Evolutionary conservation across 1,140 invertebrate genomes (phyloP).

Genomic region (Leucophenga varia): DNA sequence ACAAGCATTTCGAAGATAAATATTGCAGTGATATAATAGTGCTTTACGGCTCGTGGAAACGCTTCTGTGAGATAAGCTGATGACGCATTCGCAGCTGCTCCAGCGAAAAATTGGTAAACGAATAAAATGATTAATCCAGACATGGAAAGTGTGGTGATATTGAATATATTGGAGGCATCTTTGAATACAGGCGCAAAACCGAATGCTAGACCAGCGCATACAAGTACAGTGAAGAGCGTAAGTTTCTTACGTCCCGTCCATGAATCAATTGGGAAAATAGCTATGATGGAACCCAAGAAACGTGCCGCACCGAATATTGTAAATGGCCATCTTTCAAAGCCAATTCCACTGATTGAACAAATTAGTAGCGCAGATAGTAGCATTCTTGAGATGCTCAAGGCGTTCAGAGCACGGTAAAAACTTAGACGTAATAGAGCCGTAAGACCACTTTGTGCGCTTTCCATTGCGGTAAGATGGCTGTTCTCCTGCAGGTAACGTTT

Average conservation of each 20-base stretch:
- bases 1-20: constrained; percentile 32
- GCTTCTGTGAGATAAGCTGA: constrained; percentile 41
- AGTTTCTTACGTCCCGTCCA: constrained; percentile 35
- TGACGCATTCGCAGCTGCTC: constrained; percentile 32
- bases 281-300: constrained; percentile 25
- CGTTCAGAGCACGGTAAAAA: constrained; percentile 27
- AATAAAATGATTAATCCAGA: constrained; percentile 15
- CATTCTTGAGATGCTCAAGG: constrained; percentile 25
- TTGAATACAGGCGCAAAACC: constrained; percentile 9
- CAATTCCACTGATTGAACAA: constrained; percentile 26
- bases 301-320: constrained; percentile 35
- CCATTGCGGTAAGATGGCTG: background rate
- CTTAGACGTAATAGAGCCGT: constrained; percentile 34
- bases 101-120: constrained; percentile 33
- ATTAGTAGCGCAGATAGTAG: constrained; percentile 23
- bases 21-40: constrained; percentile 30
- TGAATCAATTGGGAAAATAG: constrained; percentile 29
- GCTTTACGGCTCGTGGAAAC: constrained; percentile 36
- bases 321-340: constrained; percentile 23
- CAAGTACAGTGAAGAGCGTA: constrained; percentile 29
- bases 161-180: background rate
- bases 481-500: constrained; percentile 31
- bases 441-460: constrained; percentile 19
- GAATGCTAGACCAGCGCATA: constrained; percentile 23
- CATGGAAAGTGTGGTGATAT: background rate